Conservation (phyloP, 2,113 vertebrate genomes). For the Cephalopterus ornatus region DNA sequence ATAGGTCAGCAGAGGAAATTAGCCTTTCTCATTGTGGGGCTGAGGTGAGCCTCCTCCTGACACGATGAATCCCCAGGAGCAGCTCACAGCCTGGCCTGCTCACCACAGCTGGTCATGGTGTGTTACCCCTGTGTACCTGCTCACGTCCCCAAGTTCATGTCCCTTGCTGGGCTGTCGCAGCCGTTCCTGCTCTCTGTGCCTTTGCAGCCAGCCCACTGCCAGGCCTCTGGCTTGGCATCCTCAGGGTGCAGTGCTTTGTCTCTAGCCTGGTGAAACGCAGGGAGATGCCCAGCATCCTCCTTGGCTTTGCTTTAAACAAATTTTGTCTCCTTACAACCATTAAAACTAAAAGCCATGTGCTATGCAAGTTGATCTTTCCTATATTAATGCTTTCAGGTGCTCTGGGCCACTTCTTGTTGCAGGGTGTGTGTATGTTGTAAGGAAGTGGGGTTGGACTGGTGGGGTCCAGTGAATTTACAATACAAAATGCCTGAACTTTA, state of each 20-base stretch:
- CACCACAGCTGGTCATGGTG: fast-evolving
- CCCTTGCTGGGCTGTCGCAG: fast-evolving
- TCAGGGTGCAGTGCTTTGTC: neutral
- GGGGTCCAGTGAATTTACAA: neutral
- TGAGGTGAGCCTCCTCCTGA: neutral
- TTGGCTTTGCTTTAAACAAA: neutral
- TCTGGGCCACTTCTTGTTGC: neutral
- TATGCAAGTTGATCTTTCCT: neutral
- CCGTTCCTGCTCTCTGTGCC: neutral
- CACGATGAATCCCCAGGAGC: neutral
- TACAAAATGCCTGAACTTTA: neutral
- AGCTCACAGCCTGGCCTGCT: neutral
- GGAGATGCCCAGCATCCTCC: neutral
- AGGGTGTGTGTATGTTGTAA: neutral
- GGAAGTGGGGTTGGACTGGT: neutral
- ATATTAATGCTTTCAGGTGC: slow-evolving; percentile 3
- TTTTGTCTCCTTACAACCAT: neutral
- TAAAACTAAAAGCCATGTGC: neutral
- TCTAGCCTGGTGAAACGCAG: neutral
- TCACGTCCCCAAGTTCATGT: fast-evolving
- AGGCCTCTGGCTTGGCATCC: neutral
- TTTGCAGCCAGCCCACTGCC: neutral
- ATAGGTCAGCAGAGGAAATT: neutral
- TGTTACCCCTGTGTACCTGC: neutral
- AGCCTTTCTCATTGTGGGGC: neutral